Conservation (phyloP, 2,113 vertebrate genomes). For the Toxostoma redivivum region DNA sequence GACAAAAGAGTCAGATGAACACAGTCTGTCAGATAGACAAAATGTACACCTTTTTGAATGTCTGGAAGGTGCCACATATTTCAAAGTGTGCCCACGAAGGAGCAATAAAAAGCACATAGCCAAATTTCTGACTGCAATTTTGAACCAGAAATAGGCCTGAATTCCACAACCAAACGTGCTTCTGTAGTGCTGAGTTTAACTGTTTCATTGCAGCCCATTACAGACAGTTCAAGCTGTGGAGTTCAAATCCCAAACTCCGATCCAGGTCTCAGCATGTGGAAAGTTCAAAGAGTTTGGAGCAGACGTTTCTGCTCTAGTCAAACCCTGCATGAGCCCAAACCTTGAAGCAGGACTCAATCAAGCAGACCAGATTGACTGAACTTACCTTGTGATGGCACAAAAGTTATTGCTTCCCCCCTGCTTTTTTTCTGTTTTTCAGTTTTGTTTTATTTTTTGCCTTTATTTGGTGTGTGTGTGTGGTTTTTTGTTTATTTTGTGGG, state of each 20-base stretch:
- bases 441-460: not conserved
- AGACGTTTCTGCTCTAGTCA: not conserved
- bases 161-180: not conserved
- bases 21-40: not conserved
- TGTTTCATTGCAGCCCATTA: not conserved
- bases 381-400: not conserved
- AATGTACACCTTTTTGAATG: not conserved
- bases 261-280: not conserved
- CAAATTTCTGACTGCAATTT: not conserved
- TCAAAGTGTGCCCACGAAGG: not conserved
- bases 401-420: not conserved
- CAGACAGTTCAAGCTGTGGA: not conserved
- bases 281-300: not conserved
- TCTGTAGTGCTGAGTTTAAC: not conserved
- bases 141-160: not conserved
- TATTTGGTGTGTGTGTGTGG: not conserved
- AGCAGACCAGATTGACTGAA: not conserved
- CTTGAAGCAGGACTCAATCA: not conserved
- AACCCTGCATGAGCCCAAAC: not conserved
- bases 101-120: not conserved
- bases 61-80: not conserved
- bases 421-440: not conserved
- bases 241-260: not conserved
- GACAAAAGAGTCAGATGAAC: constrained; percentile 6
- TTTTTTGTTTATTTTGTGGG: no score